Conservation (phyloP, 2,113 vertebrate species). For the Motacilla alba region DNA sequence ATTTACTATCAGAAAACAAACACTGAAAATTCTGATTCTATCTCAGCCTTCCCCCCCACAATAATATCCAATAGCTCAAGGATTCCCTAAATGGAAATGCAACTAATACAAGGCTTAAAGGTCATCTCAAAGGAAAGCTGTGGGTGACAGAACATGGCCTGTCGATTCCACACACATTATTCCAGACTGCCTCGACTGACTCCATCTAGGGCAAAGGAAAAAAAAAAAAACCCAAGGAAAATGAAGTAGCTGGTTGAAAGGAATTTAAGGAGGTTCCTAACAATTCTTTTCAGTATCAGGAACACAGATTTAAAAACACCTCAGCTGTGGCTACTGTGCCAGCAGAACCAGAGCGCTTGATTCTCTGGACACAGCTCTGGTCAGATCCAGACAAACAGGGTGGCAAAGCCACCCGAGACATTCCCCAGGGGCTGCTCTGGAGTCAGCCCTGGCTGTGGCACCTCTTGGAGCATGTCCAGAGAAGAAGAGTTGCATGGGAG, state of each 20-base stretch:
- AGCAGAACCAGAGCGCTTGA: not conserved
- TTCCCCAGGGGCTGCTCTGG: not conserved
- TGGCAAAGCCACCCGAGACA: not conserved
- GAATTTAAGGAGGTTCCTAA: slow-evolving; percentile 26
- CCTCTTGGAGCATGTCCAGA: not conserved
- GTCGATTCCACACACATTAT: not conserved
- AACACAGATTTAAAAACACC: not conserved
- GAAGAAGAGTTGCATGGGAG: not conserved
- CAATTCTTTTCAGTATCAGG: not conserved
- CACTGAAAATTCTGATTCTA: not conserved
- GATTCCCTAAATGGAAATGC: slow-evolving; percentile 40
- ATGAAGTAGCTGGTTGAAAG: not conserved
- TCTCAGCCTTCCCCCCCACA: not conserved
- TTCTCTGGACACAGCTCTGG: not conserved
- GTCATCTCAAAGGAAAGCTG: slow-evolving; percentile 29
- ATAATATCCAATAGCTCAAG: not conserved
- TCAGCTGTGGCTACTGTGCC: not conserved
- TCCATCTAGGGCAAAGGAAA: not conserved
- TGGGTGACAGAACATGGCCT: not conserved
- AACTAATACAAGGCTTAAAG: not conserved
- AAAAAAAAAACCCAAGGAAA: not conserved
- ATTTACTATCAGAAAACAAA: not conserved
- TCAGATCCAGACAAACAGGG: not conserved
- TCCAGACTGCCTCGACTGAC: not conserved
- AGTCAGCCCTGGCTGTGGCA: not conserved